Percentiles rank a stretch among this genome's conserved stretches.
Conservation (phyloP, 2,888 invertebrate genomes). For the Ochropleura leucogaster region DNA sequence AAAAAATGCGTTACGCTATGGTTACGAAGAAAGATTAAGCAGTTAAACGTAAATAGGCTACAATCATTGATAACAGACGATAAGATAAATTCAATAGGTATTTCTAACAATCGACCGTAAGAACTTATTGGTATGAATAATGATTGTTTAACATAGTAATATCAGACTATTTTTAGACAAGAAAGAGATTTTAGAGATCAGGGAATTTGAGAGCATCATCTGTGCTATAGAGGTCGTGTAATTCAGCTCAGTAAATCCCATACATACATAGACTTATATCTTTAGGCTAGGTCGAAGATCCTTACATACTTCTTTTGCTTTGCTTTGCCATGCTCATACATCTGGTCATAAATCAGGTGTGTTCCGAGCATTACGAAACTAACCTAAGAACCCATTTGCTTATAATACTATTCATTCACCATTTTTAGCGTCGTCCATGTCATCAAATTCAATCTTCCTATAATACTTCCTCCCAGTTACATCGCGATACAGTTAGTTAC, state of each 20-base stretch:
- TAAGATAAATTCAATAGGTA: slow-evolving; percentile 25
- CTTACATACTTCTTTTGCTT: neutral
- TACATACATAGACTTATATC: neutral
- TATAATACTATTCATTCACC: too few relatives aligned
- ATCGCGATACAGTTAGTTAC: neutral
- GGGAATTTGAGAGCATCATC: slow-evolving; percentile 5
- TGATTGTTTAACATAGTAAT: neutral
- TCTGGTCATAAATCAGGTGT: neutral
- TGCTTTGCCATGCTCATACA: neutral
- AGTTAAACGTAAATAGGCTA: neutral
- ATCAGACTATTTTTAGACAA: slow-evolving; percentile 6
- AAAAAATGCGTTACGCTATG: slow-evolving; percentile 12
- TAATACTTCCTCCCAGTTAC: neutral
- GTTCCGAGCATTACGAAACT: neutral
- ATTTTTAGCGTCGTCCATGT: too few relatives aligned
- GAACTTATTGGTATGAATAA: neutral
- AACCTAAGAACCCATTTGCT: neutral
- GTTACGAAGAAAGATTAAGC: slow-evolving; percentile 22
- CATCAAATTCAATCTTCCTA: neutral
- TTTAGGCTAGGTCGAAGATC: neutral
- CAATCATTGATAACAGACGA: slow-evolving; percentile 23
- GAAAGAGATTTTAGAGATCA: slow-evolving; percentile 20
- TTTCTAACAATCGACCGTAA: slow-evolving; percentile 9
- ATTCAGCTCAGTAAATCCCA: neutral
- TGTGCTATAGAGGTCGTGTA: neutral